A percentile compares a stretch with the other conserved stretches of the same genome.
phyloP scores from a whole-genome alignment of 2,113 vertebrate genomes.

The Odocoileus hemionus region DNA sequence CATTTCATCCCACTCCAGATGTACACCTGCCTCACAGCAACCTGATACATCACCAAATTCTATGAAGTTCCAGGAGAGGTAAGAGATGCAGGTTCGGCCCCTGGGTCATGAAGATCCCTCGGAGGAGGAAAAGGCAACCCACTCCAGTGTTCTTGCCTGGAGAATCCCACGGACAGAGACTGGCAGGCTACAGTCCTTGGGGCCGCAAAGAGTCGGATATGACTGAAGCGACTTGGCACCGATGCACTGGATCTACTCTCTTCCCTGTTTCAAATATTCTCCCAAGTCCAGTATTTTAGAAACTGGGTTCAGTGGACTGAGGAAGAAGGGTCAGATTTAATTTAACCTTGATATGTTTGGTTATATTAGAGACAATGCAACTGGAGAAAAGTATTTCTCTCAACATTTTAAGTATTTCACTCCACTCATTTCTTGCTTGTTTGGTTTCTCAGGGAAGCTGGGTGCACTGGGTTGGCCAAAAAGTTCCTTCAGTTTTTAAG shows the following conservation, averaged over 20 bases:
- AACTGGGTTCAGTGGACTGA: background rate
- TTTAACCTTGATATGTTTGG: background rate
- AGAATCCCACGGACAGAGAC: background rate
- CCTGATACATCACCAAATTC: background rate
- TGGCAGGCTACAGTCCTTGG: background rate
- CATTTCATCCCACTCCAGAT: background rate
- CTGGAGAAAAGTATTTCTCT: slow-evolving; percentile 9
- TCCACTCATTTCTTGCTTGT: background rate
- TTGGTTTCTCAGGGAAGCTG: background rate
- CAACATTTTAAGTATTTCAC: background rate
- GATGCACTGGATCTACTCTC: background rate
- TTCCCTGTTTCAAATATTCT: background rate
- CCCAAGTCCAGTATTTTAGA: background rate
- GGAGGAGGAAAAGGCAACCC: background rate
- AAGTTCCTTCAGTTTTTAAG: background rate
- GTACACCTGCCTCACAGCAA: background rate
- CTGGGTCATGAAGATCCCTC: background rate
- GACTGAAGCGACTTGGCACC: background rate
- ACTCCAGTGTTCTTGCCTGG: background rate
- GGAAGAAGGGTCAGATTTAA: slow-evolving; percentile 7
- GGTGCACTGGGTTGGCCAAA: background rate
- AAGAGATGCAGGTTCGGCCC: background rate
- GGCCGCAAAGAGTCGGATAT: background rate
- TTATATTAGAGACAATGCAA: background rate
- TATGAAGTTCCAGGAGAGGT: background rate